These are phyloP conservation scores for Rhopalosiphum maidis DNA, from an alignment of 1,140 invertebrate genomes.

Conservation along the genomic window DNA sequence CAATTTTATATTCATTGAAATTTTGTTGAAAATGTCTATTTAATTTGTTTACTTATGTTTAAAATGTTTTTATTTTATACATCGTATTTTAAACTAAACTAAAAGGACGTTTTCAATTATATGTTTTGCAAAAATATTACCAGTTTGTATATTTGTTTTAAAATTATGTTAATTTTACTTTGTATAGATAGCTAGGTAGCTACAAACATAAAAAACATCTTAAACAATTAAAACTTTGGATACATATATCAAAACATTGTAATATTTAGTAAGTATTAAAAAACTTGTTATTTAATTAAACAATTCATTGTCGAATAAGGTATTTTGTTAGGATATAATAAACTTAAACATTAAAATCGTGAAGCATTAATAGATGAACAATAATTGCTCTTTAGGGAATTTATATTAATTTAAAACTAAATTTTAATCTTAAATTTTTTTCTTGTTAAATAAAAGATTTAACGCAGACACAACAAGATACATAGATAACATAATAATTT, in stretches of 20 bases:
- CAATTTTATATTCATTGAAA: not conserved
- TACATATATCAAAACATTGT: not conserved
- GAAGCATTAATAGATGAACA: not conserved
- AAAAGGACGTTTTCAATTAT: not conserved
- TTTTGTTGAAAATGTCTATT: not conserved
- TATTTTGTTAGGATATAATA: not conserved
- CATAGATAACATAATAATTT: not conserved
- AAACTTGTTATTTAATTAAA: not conserved
- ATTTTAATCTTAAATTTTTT: not conserved
- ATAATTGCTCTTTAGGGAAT: not conserved
- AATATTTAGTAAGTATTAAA: not conserved
- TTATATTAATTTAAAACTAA: not conserved
- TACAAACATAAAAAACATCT: not conserved
- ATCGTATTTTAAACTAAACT: not conserved
- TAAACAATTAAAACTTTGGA: not conserved
- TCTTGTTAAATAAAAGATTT: not conserved
- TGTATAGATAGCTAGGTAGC: not conserved
- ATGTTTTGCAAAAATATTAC: not conserved
- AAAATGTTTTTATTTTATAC: not conserved
- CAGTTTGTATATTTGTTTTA: not conserved
- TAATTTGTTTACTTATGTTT: not conserved
- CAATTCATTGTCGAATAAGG: not conserved
- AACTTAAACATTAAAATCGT: not conserved
- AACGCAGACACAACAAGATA: not conserved
- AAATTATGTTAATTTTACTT: not conserved